A percentile compares a stretch with the other conserved stretches of the same genome.
These are phyloP conservation scores for Nephrotoma flavescens DNA, from an alignment of 2,888 invertebrate genomes.

Conservation along the genomic window DNA sequence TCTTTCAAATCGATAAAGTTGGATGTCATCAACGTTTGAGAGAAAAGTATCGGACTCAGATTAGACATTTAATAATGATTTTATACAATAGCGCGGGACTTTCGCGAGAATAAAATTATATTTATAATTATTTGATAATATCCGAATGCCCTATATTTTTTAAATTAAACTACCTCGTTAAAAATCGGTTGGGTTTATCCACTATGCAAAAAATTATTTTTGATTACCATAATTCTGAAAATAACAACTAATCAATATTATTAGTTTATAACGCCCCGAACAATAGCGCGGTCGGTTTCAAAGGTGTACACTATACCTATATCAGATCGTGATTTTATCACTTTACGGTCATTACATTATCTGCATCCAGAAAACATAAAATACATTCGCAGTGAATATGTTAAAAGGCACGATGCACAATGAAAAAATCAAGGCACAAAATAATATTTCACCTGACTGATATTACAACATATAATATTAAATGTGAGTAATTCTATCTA, in stretches of 20 bases:
- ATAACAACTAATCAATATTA: background rate
- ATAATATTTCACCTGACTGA: background rate
- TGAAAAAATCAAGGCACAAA: background rate
- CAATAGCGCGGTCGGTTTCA: background rate
- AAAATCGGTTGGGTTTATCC: background rate
- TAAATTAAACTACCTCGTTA: no score
- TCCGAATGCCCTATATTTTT: no score
- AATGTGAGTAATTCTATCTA: background rate
- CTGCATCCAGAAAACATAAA: background rate
- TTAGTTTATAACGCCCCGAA: background rate
- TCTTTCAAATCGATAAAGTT: no score
- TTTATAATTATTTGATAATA: no score
- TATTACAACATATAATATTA: background rate
- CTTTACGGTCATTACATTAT: background rate
- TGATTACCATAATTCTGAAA: background rate
- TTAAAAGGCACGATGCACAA: background rate
- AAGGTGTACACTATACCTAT: background rate
- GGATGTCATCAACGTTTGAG: no score
- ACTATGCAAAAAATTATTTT: background rate
- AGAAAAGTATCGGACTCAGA: no score
- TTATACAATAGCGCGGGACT: no score
- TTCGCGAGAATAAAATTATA: no score
- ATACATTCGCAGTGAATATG: background rate
- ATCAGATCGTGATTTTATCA: background rate
- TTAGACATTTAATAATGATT: no score